These are phyloP conservation scores for Spodoptera litura DNA, from an alignment of 1,140 invertebrate species.

Conservation along the genomic window DNA sequence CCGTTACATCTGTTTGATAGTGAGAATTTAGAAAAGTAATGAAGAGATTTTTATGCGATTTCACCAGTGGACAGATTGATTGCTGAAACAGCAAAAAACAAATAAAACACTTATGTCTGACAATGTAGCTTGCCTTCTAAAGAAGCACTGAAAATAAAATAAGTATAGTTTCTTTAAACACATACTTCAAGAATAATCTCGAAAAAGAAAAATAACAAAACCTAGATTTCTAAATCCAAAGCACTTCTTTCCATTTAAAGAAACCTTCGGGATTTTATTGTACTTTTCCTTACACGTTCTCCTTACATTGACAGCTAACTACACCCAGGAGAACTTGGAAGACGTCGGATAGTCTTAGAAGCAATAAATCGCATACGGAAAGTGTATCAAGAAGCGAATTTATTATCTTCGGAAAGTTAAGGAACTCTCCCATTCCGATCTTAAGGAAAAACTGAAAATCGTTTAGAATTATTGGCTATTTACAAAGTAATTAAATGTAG, in stretches of 20 bases:
- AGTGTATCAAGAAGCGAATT: slow-evolving; percentile 22
- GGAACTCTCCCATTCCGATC: slow-evolving; percentile 6
- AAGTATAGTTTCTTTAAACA: too few species aligned
- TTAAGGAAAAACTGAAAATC: neutral
- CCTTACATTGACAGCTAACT: slow-evolving; percentile 26
- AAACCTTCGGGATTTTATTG: slow-evolving; percentile 15
- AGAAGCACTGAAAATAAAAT: too few species aligned
- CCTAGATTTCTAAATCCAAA: slow-evolving; percentile 1
- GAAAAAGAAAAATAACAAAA: too few species aligned
- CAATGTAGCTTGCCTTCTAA: too few species aligned
- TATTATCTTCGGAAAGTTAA: slow-evolving; percentile 7
- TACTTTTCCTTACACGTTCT: slow-evolving; percentile 25
- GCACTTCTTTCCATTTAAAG: slow-evolving; percentile 13
- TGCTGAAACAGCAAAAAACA: too few species aligned
- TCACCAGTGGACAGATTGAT: too few species aligned
- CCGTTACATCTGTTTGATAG: too few species aligned
- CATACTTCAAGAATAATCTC: too few species aligned
- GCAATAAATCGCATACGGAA: slow-evolving; percentile 28
- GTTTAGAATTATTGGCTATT: slow-evolving; percentile 9
- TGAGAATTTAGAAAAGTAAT: too few species aligned
- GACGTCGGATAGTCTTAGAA: slow-evolving; percentile 10
- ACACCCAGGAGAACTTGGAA: slow-evolving; percentile 12
- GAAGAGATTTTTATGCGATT: too few species aligned
- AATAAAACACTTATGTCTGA: too few species aligned
- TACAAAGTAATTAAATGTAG: slow-evolving; percentile 3